Base-by-base conservation (phyloP, 2,797 vertebrate genomes). In the Lutra lutra region DNA sequence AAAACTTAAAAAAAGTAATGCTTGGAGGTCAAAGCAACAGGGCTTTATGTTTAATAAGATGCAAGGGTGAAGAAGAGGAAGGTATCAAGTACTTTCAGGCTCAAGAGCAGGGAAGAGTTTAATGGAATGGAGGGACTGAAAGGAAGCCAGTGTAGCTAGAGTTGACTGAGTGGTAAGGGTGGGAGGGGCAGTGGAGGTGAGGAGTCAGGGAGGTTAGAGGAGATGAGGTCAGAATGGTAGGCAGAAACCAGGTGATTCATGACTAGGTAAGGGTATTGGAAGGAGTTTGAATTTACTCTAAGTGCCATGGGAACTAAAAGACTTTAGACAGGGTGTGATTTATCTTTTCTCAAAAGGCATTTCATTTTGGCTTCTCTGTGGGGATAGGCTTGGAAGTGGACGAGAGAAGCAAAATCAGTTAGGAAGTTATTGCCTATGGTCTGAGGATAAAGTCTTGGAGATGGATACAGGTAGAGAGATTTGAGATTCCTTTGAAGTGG, bases 321-420 rank as follows among this genome's bases (percentile, higher is more conserved):
- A 93, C 75, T 94, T 82, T 82, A 43, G 86, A 79, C n/a, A 73
- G 48, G n/a, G 5, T 64, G 32, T 91, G 72, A 82, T 64, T 78
- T 86, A 43, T 40, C n/a, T 95, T 68, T 89, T 72, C 54, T 78
- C 56, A 89, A 86, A 91, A 91, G 62, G 54, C 60, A 43, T 29
- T 90, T 89, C 72, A 48, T 29, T 90, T 89, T 82, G 88, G 14
- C 64, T 94, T 80, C 25, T 62, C 7, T 40, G 62, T 82, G 43
- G 66, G 1, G 64, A 84, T 35, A 80, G n/a, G 12, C 68, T 95
- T 78, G 10, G 40, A 29, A 43, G 1, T 25, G n/a, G 32, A 60
- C 17, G 66, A 91, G 18, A 95, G 54, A 77, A 72, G 18, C 21
- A 72, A 68, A 18, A 73, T 86, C 12, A 91, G 40, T 86, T 84